Percentiles rank a stretch among this genome's conserved stretches.
Evolutionary conservation across 2,797 vertebrate genomes (phyloP).

Genomic region (Enteromius mattozi): DNA sequence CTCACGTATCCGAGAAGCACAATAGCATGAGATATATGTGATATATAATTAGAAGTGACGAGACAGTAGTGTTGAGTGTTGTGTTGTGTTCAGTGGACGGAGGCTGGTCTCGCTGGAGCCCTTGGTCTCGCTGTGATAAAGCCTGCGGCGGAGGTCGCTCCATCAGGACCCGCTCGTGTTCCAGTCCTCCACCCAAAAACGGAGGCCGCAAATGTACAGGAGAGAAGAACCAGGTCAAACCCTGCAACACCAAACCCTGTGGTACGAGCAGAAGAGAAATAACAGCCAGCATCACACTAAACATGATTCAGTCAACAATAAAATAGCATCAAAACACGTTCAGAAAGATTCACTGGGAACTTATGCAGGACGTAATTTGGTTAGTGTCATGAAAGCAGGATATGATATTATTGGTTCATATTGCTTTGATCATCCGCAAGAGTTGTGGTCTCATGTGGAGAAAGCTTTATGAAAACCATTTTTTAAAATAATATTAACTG

Average conservation of each 20-base stretch:
- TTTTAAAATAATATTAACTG: not conserved
- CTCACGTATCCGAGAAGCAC: not conserved
- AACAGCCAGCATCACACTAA: not conserved
- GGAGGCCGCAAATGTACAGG: constrained; percentile 83
- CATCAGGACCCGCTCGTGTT: constrained; percentile 85
- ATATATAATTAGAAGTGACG: not conserved
- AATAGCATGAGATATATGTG: not conserved
- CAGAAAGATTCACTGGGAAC: not conserved
- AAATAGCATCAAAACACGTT: not conserved
- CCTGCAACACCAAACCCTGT: constrained; percentile 87
- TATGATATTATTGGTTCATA: not conserved
- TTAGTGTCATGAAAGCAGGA: not conserved
- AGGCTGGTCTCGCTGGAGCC: constrained; percentile 88
- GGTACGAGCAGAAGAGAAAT: constrained; percentile 71
- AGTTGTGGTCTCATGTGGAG: not conserved
- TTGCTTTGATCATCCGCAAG: not conserved
- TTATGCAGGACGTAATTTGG: not conserved
- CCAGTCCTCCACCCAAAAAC: constrained; percentile 90
- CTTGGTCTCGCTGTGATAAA: constrained; percentile 90
- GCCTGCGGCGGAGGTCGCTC: constrained; percentile 85
- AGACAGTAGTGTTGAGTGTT: not conserved
- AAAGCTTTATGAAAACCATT: not conserved
- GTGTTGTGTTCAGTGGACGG: constrained; percentile 80
- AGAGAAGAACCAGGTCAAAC: constrained; percentile 85
- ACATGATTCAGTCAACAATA: not conserved